phyloP scores from a whole-genome alignment of 2,113 vertebrate genomes.

The Budorcas taxicolor region DNA sequence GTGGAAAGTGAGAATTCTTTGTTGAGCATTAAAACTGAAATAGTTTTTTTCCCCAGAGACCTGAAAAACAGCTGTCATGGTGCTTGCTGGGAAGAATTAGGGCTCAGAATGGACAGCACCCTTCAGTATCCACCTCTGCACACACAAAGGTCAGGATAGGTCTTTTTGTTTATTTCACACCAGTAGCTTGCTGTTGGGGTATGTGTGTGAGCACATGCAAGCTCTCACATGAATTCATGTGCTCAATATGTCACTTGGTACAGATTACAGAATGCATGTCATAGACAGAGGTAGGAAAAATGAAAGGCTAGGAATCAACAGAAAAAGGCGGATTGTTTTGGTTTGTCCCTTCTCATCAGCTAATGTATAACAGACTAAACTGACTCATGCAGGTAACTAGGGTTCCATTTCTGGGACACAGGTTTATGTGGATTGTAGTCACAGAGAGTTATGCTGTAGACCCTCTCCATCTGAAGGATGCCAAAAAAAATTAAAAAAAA shows the following conservation, averaged over 20 bases:
- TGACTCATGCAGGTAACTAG: neutral
- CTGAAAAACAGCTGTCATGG: neutral
- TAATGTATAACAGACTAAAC: neutral
- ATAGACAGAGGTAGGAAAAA: neutral
- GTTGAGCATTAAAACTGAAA: neutral
- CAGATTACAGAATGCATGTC: fast-evolving
- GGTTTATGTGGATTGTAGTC: neutral
- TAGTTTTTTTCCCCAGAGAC: neutral
- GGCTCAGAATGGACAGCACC: neutral
- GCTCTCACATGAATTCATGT: neutral
- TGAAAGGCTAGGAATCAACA: neutral
- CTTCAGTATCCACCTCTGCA: neutral
- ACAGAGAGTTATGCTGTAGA: neutral
- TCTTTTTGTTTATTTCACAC: neutral
- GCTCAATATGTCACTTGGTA: neutral
- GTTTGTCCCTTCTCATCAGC: neutral
- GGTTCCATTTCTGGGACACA: fast-evolving
- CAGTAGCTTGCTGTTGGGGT: neutral
- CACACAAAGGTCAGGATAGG: neutral
- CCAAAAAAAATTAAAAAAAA: neutral
- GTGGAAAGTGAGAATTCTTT: neutral
- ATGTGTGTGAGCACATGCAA: no score
- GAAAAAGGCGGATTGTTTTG: neutral
- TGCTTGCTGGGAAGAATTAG: neutral
- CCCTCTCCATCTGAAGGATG: neutral